Conservation (phyloP, 92 coral and sea anemone genomes). For the Epizoanthus stellaris region DNA sequence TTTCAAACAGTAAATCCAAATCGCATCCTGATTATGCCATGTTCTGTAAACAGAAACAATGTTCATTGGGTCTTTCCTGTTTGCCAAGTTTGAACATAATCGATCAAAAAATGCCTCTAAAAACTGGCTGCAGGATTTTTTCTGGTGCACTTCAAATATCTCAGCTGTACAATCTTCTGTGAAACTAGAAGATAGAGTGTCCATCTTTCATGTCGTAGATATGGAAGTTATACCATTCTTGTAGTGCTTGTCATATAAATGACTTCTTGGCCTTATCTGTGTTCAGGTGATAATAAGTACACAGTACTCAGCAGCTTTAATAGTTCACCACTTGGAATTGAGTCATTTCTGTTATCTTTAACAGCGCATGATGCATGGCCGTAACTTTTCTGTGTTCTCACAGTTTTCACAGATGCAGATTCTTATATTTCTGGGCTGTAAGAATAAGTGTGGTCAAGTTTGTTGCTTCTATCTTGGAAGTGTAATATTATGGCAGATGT, state of each 20-base stretch:
- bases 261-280: background rate
- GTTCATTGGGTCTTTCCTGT: background rate
- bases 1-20: background rate
- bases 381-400: too few relatives aligned
- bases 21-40: background rate
- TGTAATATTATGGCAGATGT: too few relatives aligned
- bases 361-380: too few relatives aligned
- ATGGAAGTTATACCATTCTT: constrained; percentile 19
- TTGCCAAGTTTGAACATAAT: background rate
- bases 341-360: too few relatives aligned
- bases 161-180: too few relatives aligned
- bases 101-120: background rate
- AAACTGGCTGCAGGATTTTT: too few relatives aligned
- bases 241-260: constrained; percentile 25
- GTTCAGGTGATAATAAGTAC: constrained; percentile 24
- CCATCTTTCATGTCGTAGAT: background rate
- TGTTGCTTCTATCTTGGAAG: too few relatives aligned
- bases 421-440: too few relatives aligned
- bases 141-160: background rate
- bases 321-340: too few relatives aligned
- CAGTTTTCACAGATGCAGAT: too few relatives aligned
- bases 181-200: too few relatives aligned
- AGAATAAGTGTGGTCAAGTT: too few relatives aligned
- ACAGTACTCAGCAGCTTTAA: background rate
- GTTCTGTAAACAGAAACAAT: background rate